Evolutionary conservation across 2,888 invertebrate species (phyloP).

Genomic region (Electrophaes corylata): DNA sequence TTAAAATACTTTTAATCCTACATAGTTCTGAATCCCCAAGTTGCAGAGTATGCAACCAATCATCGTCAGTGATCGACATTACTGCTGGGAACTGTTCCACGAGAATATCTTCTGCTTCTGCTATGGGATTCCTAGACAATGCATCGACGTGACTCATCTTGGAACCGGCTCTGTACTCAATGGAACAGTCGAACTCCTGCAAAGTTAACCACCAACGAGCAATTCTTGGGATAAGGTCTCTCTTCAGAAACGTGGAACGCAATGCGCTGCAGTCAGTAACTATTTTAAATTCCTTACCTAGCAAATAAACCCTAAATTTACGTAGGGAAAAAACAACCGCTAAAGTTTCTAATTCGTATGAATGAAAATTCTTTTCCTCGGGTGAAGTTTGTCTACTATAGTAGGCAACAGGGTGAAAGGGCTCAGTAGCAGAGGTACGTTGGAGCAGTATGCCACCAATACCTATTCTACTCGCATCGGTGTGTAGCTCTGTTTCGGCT

Average conservation of each 20-base stretch:
- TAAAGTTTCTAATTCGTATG: conserved; percentile 4
- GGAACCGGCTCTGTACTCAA: conserved; percentile 5
- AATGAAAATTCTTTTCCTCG: not conserved
- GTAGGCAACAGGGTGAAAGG: not conserved
- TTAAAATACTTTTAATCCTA: not conserved
- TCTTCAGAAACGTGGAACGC: conserved; percentile 3
- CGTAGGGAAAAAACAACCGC: not conserved
- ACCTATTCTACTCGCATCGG: conserved; percentile 4
- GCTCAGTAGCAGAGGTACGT: not conserved
- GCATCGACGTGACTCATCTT: conserved; percentile 7
- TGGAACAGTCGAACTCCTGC: conserved; percentile 3
- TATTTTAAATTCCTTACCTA: conserved; percentile 5
- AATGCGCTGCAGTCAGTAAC: conserved; percentile 6
- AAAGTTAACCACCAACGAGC: conserved; percentile 7
- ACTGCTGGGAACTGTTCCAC: not conserved
- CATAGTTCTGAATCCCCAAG: conserved; percentile 10
- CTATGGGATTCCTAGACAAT: not conserved
- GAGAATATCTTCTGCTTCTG: not conserved
- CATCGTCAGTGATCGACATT: not conserved
- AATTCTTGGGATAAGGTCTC: conserved; percentile 6
- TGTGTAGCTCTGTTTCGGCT: conserved; percentile 6
- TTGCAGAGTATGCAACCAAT: conserved; percentile 16
- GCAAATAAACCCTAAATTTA: conserved; percentile 2
- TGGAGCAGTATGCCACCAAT: conserved; percentile 5
- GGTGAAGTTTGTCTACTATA: conserved; percentile 2